phyloP scores from a whole-genome alignment of 2,888 invertebrate species.

The Ellobium chinense region DNA sequence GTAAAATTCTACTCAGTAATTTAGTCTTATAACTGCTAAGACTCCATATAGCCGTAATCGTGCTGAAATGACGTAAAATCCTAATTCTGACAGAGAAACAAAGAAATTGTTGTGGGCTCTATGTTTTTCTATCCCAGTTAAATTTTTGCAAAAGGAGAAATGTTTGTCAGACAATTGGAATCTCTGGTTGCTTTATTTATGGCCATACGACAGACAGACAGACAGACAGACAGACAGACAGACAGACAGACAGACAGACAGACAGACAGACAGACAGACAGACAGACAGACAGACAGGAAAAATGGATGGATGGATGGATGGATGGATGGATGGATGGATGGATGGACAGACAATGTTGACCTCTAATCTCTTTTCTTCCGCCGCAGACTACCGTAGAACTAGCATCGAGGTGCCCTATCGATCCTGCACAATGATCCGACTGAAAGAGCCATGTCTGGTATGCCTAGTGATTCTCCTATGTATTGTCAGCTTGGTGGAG shows the following conservation, averaged over 20 bases:
- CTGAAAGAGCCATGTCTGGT: constrained; percentile 17
- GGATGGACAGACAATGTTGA: too few relatives aligned
- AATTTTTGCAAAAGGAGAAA: too few relatives aligned
- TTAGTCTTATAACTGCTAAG: too few relatives aligned
- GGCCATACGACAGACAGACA: neutral
- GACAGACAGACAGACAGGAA: neutral
- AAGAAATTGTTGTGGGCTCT: too few relatives aligned
- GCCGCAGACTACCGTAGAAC: neutral
- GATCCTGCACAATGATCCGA: neutral
- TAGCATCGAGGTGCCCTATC: neutral
- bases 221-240: neutral
- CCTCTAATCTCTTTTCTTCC: neutral
- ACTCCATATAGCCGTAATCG: too few relatives aligned
- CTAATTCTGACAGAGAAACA: too few relatives aligned
- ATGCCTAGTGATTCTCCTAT: constrained; percentile 25
- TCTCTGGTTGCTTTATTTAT: too few relatives aligned
- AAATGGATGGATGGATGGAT: neutral
- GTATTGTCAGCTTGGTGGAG: constrained; percentile 23
- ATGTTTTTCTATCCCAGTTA: too few relatives aligned
- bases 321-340: too few relatives aligned
- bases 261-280: constrained; percentile 10
- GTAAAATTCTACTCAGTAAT: too few relatives aligned
- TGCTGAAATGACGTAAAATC: too few relatives aligned
- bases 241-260: neutral
- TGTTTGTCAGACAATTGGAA: too few relatives aligned